A percentile compares a stretch with the other conserved stretches of the same genome.
Conservation (phyloP, 2,888 invertebrate species). For the Tinea semifulvella region DNA sequence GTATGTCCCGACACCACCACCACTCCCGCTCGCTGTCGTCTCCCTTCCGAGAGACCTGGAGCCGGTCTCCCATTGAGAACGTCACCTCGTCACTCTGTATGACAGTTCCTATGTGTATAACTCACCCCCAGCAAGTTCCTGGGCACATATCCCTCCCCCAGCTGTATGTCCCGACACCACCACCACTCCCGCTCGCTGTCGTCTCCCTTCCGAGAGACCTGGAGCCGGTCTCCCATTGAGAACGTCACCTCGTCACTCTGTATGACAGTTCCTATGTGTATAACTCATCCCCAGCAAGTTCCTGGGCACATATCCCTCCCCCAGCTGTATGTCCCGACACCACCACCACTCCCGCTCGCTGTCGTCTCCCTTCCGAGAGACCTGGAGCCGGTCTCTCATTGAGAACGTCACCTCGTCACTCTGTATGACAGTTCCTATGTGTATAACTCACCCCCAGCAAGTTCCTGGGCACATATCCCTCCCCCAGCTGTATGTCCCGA, state of each 20-base stretch:
- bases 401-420: slow-evolving; percentile 92
- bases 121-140: slow-evolving; percentile 95
- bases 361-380: slow-evolving; percentile 94
- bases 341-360: slow-evolving; percentile 97
- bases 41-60: slow-evolving; percentile 91
- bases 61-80: slow-evolving; percentile 84
- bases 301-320: slow-evolving; percentile 93
- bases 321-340: slow-evolving; percentile 51
- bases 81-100: slow-evolving; percentile 95
- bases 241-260: slow-evolving; percentile 95
- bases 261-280: too few species aligned
- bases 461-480: slow-evolving; percentile 97
- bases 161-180: slow-evolving; percentile 70
- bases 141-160: slow-evolving; percentile 91
- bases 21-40: slow-evolving; percentile 95
- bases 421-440: too few species aligned
- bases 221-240: slow-evolving; percentile 83
- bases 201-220: slow-evolving; percentile 92
- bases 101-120: too few species aligned
- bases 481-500: slow-evolving; percentile 49
- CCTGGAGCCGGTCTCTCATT: slow-evolving; percentile 85
- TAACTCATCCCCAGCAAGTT: slow-evolving; percentile 96
- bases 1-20: slow-evolving; percentile 80
- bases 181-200: slow-evolving; percentile 96
- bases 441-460: slow-evolving; percentile 93